These are phyloP conservation scores for Vimba vimba DNA, from an alignment of 2,113 vertebrate species.

Conservation along the genomic window DNA sequence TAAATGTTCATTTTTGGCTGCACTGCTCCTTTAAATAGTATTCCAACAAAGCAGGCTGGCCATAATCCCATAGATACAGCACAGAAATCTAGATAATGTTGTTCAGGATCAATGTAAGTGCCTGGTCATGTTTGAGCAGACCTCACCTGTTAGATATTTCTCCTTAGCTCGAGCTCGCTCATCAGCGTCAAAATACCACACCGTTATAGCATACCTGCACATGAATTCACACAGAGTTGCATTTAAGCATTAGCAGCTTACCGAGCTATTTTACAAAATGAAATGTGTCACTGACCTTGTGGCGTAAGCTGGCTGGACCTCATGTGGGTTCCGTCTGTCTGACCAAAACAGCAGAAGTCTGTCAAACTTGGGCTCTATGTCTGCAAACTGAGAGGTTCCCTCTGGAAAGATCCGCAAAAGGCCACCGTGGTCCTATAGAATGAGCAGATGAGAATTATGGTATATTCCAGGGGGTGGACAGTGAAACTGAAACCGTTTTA, in stretches of 20 bases:
- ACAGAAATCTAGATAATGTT: neutral
- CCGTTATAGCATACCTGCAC: conserved; percentile 89
- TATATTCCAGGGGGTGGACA: neutral
- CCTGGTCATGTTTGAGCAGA: neutral
- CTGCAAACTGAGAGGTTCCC: conserved; percentile 96
- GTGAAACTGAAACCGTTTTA: neutral
- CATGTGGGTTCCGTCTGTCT: conserved; percentile 96
- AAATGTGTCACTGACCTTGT: conserved; percentile 82
- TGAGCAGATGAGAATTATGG: conserved; percentile 1
- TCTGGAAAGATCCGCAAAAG: conserved; percentile 98
- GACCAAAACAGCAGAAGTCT: conserved; percentile 98
- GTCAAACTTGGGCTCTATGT: conserved; percentile 98
- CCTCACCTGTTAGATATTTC: conserved; percentile 86
- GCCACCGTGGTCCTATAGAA: conserved; percentile 89
- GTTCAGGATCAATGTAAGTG: neutral
- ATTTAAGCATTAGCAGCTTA: neutral
- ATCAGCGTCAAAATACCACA: conserved; percentile 93
- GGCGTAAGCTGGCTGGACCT: conserved; percentile 94
- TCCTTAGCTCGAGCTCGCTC: conserved; percentile 89
- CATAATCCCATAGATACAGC: neutral
- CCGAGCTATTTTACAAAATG: neutral
- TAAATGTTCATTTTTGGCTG: neutral
- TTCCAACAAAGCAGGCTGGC: neutral
- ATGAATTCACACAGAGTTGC: neutral
- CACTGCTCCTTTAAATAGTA: neutral